Percentiles rank a stretch among this genome's conserved stretches.
Evolutionary conservation across 2,888 invertebrate genomes (phyloP).

Genomic region (Calliopum simillimum): DNA sequence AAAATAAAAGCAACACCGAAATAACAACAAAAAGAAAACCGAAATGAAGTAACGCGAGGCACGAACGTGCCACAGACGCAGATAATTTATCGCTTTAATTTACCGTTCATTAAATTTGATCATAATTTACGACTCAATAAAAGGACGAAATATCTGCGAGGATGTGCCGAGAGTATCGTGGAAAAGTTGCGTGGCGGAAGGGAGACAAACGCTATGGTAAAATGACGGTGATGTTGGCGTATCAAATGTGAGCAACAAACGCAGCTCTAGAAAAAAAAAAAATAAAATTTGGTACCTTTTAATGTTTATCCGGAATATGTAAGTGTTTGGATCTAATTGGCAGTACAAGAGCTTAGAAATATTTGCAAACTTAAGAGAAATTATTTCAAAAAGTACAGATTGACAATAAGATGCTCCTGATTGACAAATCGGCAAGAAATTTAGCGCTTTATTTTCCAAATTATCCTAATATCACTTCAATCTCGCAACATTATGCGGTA

Average conservation of each 20-base stretch:
- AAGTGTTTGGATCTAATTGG: slow-evolving; percentile 14
- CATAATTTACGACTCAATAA: slow-evolving; percentile 54
- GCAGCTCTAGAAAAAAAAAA: background rate
- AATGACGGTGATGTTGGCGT: slow-evolving; percentile 9
- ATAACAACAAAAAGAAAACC: too few relatives aligned
- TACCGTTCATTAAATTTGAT: slow-evolving; percentile 54
- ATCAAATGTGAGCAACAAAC: slow-evolving; percentile 14
- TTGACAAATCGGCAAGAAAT: too few relatives aligned
- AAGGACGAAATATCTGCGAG: slow-evolving; percentile 33
- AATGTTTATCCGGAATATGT: too few relatives aligned
- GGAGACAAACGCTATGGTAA: background rate
- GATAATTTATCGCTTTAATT: slow-evolving; percentile 52
- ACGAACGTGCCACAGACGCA: slow-evolving; percentile 26
- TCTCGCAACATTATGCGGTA: too few relatives aligned
- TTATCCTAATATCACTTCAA: too few relatives aligned
- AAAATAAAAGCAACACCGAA: background rate
- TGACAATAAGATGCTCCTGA: too few relatives aligned
- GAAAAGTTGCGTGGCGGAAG: background rate
- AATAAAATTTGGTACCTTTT: background rate
- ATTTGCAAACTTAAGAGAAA: too few relatives aligned
- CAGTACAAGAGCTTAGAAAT: too few relatives aligned
- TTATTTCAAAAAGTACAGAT: too few relatives aligned
- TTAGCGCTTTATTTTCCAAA: too few relatives aligned
- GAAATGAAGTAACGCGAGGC: too few relatives aligned
- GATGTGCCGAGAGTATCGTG: background rate